Conservation (phyloP, 1,140 invertebrate species). For the Pygmarrhopalites habei region DNA sequence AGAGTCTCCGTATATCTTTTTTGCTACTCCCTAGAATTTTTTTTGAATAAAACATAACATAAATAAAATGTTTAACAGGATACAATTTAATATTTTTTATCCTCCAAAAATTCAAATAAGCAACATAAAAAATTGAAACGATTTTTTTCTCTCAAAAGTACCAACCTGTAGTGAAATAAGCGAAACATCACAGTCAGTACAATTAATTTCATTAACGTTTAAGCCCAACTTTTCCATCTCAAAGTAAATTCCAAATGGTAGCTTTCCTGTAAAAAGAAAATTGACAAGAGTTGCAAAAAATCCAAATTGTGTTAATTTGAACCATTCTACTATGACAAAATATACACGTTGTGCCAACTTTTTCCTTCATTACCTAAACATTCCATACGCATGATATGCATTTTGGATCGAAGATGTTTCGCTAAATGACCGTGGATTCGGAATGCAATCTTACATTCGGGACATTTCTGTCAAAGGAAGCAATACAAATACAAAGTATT, state of each 20-base stretch:
- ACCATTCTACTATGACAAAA: no score
- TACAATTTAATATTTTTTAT: no score
- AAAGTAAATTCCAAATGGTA: slow-evolving; percentile 92
- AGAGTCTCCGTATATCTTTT: slow-evolving; percentile 36
- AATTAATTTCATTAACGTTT: slow-evolving; percentile 86
- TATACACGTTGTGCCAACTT: no score
- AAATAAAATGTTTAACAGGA: no score
- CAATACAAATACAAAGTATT: no score
- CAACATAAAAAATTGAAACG: no score
- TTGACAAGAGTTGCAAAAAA: not conserved
- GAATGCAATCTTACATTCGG: slow-evolving; percentile 91
- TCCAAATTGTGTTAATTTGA: not conserved
- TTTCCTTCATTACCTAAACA: slow-evolving; percentile 52
- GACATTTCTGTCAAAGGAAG: no score
- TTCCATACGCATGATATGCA: slow-evolving; percentile 93
- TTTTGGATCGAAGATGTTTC: slow-evolving; percentile 92
- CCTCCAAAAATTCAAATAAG: no score
- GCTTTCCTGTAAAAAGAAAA: slow-evolving; percentile 49
- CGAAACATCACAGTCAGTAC: slow-evolving; percentile 87
- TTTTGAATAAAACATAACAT: not conserved
- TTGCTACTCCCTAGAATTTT: slow-evolving; percentile 26
- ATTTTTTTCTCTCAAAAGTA: not conserved
- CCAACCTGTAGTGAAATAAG: slow-evolving; percentile 70
- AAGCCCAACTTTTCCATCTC: slow-evolving; percentile 85
- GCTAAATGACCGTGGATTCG: slow-evolving; percentile 91